Evolutionary conservation across 2,113 vertebrate genomes (phyloP), one percentile per base, ranked within the genome.

Genomic region (Cololabis saira): DNA sequence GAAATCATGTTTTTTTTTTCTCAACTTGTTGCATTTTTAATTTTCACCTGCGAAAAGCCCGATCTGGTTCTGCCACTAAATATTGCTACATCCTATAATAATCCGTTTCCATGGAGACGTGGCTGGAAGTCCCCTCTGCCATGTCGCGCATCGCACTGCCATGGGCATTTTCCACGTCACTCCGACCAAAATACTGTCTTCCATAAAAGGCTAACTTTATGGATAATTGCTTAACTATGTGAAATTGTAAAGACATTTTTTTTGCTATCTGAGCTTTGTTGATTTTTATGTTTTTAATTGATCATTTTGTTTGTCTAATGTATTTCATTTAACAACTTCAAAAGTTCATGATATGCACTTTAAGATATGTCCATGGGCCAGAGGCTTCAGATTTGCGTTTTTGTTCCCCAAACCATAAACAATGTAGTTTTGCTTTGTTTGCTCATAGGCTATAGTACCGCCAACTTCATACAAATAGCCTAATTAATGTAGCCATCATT

Each of bases 291-390:
- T 43, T 67, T 65, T 30, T 70, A 37, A 63, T 41, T 70, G 58
- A 41, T 52, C 2, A 47, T 27, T 67, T 77, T 65, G n/a, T 81
- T 74, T 71, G 45, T 82, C 52, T 78, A 56, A 80, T 83, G 70
- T 87, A 78, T 87, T 85, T 84, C 73, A 30, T 80, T 76, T 64
- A 87, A 82, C 76, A 42, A 88, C 85, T 93, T 92, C 74, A 92
- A 92, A 94, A 95, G 92, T 93, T 92, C 82, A 85, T 80, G 70
- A 89, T 91, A 92, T 94, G 96, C 97, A 96, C 96, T 98, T 98
- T 98, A 98, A 89, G 87, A 61, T 43, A 66, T 18, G 10, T 37
- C 33, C 10, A 70, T 64, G 58, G 89, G 92, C 92, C 92, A 90
- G 84, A 92, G 92, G 93, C 92, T 92, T 88, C 80, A 86, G 53